Conservation (phyloP, 2,113 vertebrate species). For the Terrapene triunguis region DNA sequence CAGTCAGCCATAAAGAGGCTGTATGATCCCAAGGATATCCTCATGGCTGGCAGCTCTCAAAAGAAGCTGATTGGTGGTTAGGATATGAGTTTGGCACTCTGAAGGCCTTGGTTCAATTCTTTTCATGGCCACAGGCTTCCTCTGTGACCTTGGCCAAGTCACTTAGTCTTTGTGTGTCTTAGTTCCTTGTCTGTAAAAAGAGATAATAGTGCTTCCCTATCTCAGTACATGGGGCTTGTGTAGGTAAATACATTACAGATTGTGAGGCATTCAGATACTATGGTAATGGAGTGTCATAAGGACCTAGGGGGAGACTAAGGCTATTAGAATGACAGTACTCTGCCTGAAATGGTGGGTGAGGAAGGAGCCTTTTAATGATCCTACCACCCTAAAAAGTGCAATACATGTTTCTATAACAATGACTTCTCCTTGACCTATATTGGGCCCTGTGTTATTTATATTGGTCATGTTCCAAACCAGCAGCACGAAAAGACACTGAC, state of each 20-base stretch:
- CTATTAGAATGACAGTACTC: not conserved
- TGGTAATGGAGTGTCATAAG: not conserved
- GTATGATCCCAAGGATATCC: not conserved
- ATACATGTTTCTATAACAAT: not conserved
- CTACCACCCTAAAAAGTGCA: not conserved
- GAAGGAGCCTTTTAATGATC: not conserved
- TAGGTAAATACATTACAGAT: not conserved
- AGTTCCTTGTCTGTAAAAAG: not conserved
- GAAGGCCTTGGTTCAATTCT: not conserved
- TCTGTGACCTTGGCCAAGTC: not conserved
- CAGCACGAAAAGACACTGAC: not conserved
- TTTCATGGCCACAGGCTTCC: not conserved
- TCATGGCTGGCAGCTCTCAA: not conserved
- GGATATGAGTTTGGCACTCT: not conserved
- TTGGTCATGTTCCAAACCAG: not conserved
- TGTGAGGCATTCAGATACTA: not conserved
- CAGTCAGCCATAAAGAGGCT: not conserved
- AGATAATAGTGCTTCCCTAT: not conserved
- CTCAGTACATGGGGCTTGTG: not conserved
- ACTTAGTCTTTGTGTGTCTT: not conserved
- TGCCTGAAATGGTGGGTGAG: not conserved
- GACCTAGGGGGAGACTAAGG: not conserved
- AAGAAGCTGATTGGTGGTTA: not conserved
- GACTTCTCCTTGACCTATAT: not conserved
- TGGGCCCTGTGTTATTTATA: not conserved